phyloP scores from a whole-genome alignment of 2,888 invertebrate species.

The Pterostichus madidus region DNA sequence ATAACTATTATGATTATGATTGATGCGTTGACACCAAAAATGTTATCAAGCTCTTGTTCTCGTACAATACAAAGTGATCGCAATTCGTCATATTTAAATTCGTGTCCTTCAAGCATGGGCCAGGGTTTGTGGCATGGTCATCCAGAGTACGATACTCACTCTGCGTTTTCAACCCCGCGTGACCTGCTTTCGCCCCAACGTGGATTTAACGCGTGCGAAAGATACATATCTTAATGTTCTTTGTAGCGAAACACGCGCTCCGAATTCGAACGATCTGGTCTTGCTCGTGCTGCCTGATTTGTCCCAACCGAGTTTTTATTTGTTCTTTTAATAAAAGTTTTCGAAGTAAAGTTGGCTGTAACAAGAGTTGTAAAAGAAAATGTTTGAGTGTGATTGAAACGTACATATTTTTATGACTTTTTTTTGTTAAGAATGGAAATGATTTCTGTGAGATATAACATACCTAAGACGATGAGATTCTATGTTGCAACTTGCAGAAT shows the following conservation, averaged over 20 bases:
- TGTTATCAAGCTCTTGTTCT: not conserved
- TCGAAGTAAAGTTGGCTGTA: conserved; percentile 36
- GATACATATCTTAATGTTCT: conserved; percentile 64
- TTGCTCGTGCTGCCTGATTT: conserved; percentile 33
- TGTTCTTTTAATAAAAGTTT: conserved; percentile 58
- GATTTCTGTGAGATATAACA: conserved; percentile 44
- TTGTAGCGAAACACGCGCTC: conserved; percentile 50
- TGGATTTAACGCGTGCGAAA: conserved; percentile 55
- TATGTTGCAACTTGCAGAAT: not conserved
- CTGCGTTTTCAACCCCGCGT: not conserved
- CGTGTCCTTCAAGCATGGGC: not conserved
- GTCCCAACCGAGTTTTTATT: conserved; percentile 48
- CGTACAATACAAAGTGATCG: conserved; percentile 21
- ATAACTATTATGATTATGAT: too few relatives aligned
- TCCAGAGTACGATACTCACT: too few relatives aligned
- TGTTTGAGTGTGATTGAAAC: conserved; percentile 51
- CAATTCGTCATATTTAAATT: conserved; percentile 55
- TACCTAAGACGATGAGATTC: conserved; percentile 23
- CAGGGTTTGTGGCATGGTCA: not conserved
- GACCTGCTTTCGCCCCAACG: conserved; percentile 19
- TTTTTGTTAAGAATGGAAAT: conserved; percentile 43
- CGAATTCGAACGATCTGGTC: conserved; percentile 46
- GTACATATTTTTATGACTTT: conserved; percentile 54
- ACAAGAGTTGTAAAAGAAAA: conserved; percentile 55
- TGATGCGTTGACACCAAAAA: conserved; percentile 13